Conservation (phyloP, 2,888 invertebrate species). For the Troides aeacus region DNA sequence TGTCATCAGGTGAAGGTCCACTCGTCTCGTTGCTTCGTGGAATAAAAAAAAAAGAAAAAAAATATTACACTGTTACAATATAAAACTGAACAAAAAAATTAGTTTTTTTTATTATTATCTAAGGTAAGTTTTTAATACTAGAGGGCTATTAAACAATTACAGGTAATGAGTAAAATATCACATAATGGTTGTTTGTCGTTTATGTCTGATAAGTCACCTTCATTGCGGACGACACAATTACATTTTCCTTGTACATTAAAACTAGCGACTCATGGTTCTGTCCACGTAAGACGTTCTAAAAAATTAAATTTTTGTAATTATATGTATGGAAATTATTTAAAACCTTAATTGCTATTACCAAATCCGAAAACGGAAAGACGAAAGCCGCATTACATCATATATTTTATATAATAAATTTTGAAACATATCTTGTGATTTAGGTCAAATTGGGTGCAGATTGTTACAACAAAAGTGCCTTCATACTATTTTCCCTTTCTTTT, state of each 20-base stretch:
- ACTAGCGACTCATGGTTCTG: neutral
- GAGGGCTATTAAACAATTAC: neutral
- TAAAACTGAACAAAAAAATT: too few relatives aligned
- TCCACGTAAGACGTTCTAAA: neutral
- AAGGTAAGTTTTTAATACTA: neutral
- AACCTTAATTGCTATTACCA: too few relatives aligned
- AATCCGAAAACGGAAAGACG: too few relatives aligned
- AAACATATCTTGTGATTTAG: neutral
- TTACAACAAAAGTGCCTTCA: neutral
- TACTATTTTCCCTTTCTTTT: neutral
- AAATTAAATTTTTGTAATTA: neutral
- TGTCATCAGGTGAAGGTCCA: too few relatives aligned
- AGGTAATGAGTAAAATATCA: neutral
- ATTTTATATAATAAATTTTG: too few relatives aligned
- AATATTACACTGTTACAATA: too few relatives aligned
- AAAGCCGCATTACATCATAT: too few relatives aligned
- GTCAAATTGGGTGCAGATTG: neutral
- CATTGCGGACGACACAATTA: neutral
- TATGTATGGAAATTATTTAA: too few relatives aligned
- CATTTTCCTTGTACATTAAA: neutral
- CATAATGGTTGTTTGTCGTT: neutral
- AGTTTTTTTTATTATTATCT: too few relatives aligned
- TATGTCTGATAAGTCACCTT: neutral
- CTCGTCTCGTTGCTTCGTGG: too few relatives aligned
- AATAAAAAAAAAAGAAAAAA: too few relatives aligned